phyloP scores from a whole-genome alignment of 2,888 invertebrate species.

The Conomelus anceps region DNA sequence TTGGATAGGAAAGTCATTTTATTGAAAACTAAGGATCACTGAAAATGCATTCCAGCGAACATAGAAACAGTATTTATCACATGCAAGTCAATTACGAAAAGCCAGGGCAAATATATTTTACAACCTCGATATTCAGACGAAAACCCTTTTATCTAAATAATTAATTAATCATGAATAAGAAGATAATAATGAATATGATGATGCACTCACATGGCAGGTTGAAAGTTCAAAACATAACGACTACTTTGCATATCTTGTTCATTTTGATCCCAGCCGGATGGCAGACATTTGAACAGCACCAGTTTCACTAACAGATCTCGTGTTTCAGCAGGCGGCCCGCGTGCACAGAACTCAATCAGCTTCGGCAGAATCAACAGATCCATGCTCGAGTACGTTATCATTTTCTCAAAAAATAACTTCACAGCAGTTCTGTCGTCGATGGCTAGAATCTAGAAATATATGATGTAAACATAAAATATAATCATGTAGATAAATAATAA shows the following conservation, averaged over 20 bases:
- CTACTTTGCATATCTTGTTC: not conserved
- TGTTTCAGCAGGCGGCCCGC: conserved; percentile 16
- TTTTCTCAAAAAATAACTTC: conserved; percentile 32
- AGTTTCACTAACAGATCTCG: conserved; percentile 26
- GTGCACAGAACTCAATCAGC: conserved; percentile 46
- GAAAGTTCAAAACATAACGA: not conserved
- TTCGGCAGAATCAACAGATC: conserved; percentile 65
- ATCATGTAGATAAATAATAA: conserved; percentile 29
- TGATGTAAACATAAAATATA: conserved; percentile 58
- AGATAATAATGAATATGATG: not conserved
- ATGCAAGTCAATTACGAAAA: no score
- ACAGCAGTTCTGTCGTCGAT: conserved; percentile 41
- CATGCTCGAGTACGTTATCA: conserved; percentile 33
- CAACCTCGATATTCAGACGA: no score
- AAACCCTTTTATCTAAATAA: no score
- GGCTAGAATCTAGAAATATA: conserved; percentile 46
- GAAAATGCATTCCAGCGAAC: no score
- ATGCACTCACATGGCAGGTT: not conserved
- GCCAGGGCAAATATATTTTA: no score
- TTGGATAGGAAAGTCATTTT: no score
- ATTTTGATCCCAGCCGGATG: not conserved
- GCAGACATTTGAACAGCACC: conserved; percentile 27
- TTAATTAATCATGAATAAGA: no score
- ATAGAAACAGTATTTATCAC: no score
- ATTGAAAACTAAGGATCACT: no score